Evolutionary conservation across 2,888 invertebrate species (phyloP).

Genomic region (Himalopsyche anomala): DNA sequence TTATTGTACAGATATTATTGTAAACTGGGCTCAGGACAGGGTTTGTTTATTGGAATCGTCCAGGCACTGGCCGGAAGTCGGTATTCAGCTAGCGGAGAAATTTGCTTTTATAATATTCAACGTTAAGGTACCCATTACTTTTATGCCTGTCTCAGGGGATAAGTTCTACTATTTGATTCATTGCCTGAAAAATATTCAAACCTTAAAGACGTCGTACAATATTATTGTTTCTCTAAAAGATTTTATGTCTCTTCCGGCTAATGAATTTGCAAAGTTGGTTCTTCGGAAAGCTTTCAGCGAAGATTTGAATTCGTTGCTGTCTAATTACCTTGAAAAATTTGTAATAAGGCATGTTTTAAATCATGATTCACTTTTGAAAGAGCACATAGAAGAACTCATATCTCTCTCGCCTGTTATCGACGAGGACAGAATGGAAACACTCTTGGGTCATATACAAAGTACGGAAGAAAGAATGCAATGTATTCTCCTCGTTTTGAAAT

Average conservation of each 20-base stretch:
- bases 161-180: constrained; percentile 60
- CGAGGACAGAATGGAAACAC: constrained; percentile 62
- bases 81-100: constrained; percentile 66
- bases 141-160: constrained; percentile 57
- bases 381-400: constrained; percentile 72
- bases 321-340: constrained; percentile 73
- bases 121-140: constrained; percentile 56
- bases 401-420: constrained; percentile 71
- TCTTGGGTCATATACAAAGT: constrained; percentile 60
- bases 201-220: constrained; percentile 60
- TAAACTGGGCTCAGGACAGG: constrained; percentile 75
- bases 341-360: constrained; percentile 72
- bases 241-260: constrained; percentile 67
- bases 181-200: constrained; percentile 63
- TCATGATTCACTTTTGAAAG: constrained; percentile 72
- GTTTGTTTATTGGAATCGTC: constrained; percentile 74
- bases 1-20: constrained; percentile 74
- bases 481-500: constrained; percentile 60
- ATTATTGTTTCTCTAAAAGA: constrained; percentile 62
- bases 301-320: constrained; percentile 72
- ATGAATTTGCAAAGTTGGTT: constrained; percentile 74
- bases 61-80: constrained; percentile 76
- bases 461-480: constrained; percentile 60
- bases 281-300: constrained; percentile 71
- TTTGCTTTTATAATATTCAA: constrained; percentile 59